Evolutionary conservation across 2,888 invertebrate species (phyloP).

Genomic region (Oscheius myriophilus): DNA sequence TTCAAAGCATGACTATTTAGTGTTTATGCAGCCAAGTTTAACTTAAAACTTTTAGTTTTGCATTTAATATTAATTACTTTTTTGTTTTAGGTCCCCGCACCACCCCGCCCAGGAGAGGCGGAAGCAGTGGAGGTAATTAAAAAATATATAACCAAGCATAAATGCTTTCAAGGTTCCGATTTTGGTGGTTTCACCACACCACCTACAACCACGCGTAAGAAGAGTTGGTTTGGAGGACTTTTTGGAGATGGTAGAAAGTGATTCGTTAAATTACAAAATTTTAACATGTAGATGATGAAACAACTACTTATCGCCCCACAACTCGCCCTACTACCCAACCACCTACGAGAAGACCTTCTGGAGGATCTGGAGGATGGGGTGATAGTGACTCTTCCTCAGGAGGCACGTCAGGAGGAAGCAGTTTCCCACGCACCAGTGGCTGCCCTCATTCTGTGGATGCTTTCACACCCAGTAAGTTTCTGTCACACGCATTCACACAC

Average conservation of each 20-base stretch:
- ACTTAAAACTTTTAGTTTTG: too few species aligned
- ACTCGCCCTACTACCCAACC: background rate
- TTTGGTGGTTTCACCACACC: slow-evolving; percentile 30
- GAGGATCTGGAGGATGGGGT: slow-evolving; percentile 1
- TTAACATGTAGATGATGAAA: slow-evolving; percentile 1
- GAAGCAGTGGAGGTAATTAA: slow-evolving; percentile 18
- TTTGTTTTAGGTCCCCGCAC: slow-evolving; percentile 20
- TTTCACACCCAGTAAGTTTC: slow-evolving; percentile 44
- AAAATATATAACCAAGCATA: background rate
- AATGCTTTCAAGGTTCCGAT: slow-evolving; percentile 1
- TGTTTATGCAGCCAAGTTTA: too few species aligned
- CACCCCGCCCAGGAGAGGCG: slow-evolving; percentile 11
- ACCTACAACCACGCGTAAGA: slow-evolving; percentile 38
- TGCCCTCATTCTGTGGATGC: slow-evolving; percentile 54
- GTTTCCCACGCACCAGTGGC: slow-evolving; percentile 15
- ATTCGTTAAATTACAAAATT: slow-evolving; percentile 3
- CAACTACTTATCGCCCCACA: background rate
- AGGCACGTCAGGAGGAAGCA: slow-evolving; percentile 11
- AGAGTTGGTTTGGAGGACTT: slow-evolving; percentile 49
- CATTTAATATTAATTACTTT: too few species aligned
- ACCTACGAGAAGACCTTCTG: slow-evolving; percentile 33
- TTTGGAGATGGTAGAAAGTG: slow-evolving; percentile 39
- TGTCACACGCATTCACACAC: too few species aligned
- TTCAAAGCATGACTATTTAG: too few species aligned
- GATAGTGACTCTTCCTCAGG: slow-evolving; percentile 23